A percentile compares a stretch with the other conserved stretches of the same genome.
These are phyloP conservation scores for Scatophagus argus DNA, from an alignment of 2,113 vertebrate genomes.

Conservation along the genomic window DNA sequence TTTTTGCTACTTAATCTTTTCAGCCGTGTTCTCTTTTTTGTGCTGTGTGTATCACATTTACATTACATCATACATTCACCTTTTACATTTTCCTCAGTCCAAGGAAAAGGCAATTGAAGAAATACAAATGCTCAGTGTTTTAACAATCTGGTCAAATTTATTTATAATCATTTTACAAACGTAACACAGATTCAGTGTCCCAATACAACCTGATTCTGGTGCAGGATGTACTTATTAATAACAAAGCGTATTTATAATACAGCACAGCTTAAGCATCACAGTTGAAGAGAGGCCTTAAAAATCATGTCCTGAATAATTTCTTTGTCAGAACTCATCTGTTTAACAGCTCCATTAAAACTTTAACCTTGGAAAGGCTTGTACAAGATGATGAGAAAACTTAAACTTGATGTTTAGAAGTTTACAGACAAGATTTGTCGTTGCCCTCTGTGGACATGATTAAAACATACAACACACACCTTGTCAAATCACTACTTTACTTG, in stretches of 20 bases:
- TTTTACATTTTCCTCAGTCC: not conserved
- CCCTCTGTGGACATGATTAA: not conserved
- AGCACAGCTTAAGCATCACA: slow-evolving; percentile 32
- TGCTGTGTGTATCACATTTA: not conserved
- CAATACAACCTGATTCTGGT: not conserved
- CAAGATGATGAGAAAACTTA: not conserved
- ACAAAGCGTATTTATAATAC: not conserved
- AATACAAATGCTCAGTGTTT: not conserved
- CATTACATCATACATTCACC: no score
- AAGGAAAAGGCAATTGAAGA: not conserved
- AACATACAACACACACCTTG: no score
- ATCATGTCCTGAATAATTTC: not conserved
- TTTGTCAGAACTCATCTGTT: not conserved
- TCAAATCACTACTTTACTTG: no score
- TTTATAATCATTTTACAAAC: slow-evolving; percentile 4
- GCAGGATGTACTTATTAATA: slow-evolving; percentile 7
- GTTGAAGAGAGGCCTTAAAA: not conserved
- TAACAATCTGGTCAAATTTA: slow-evolving; percentile 15
- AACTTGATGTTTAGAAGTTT: not conserved
- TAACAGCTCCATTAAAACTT: slow-evolving; percentile 26
- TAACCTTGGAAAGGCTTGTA: not conserved
- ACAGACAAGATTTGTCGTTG: not conserved
- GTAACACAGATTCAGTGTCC: slow-evolving; percentile 1
- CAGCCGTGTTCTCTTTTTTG: not conserved
- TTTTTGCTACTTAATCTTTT: not conserved